Conservation (phyloP, 2,797 vertebrate genomes). For the Arnoldichthys spilopterus region DNA sequence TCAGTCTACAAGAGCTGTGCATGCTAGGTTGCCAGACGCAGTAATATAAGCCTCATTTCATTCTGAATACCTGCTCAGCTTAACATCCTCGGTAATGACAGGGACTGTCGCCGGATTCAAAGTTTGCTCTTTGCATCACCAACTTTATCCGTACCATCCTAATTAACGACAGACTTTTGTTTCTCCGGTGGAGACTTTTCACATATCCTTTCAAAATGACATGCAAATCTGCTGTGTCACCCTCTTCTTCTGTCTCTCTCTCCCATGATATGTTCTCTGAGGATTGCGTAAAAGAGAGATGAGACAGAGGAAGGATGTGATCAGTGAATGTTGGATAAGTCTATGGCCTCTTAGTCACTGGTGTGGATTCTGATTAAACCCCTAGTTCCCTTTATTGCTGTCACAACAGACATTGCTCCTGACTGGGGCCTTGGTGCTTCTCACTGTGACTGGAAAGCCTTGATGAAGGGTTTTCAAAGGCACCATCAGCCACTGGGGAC, state of each 20-base stretch:
- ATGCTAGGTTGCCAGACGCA: conserved; percentile 48
- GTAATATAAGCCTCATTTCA: conserved; percentile 39
- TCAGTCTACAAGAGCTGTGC: conserved; percentile 16
- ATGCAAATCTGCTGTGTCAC: conserved; percentile 41
- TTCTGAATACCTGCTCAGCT: conserved; percentile 51
- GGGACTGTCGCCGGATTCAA: conserved; percentile 45
- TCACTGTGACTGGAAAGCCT: conserved; percentile 16
- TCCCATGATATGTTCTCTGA: conserved; percentile 48
- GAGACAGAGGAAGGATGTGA: conserved; percentile 48
- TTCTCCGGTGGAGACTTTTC: conserved; percentile 47
- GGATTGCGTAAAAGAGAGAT: conserved; percentile 40
- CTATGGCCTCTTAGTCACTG: conserved; percentile 42
- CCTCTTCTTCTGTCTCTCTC: conserved; percentile 27
- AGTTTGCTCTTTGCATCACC: conserved; percentile 37
- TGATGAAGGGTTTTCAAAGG: conserved; percentile 47
- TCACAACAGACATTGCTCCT: conserved; percentile 58
- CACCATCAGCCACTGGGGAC: conserved; percentile 53
- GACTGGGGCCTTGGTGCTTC: conserved; percentile 5
- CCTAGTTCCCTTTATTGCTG: conserved; percentile 29
- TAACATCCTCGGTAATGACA: conserved; percentile 45
- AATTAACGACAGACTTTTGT: conserved; percentile 60
- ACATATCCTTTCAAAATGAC: conserved; percentile 54
- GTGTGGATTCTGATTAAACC: conserved; percentile 51
- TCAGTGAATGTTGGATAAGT: conserved; percentile 46
- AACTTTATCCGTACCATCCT: conserved; percentile 34